Evolutionary conservation across 2,797 vertebrate species (phyloP), one percentile per base, ranked within the genome.

Genomic region (Parauchenoglanis ngamensis): DNA sequence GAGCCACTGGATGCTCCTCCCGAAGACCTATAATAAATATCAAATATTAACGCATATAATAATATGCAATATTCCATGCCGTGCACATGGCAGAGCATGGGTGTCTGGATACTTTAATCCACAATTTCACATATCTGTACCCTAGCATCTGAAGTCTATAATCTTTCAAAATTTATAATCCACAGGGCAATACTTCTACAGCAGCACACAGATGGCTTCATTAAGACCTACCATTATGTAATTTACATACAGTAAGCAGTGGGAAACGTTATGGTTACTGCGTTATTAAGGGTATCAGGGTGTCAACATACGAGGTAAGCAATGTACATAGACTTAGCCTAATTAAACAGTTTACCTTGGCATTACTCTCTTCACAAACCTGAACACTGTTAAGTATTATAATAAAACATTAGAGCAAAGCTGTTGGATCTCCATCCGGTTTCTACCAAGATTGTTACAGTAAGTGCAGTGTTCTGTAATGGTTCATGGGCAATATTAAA

Each of bases 361-460:
- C 11, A 76, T 77, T 76, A 83, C 3, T 40, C 40, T 83, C 31
- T 83, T 83, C 28, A 56, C 40, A 65, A 46, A n/a, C 21, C 49
- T 40, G 8, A 31, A 68, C 28, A 70, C 28, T 40, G 17, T 67
- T 49, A 68, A 67, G n/a, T 67, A 65, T 57, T 82, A 65, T 25
- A 87, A 46, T 11, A 61, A 82, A 54, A 70, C 52, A 73, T 40
- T 4, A 40, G 25, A 78, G 15, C 61, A 68, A 7, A 13, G 7
- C 17, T 40, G 56, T 6, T 81, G 49, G 19, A 25, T 57, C 2
- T n/a, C 28, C 11, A 67, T 19, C 10, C 35, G 44, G 0, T 54
- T 54, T 56, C 17, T 54, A 23, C 25, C 12, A 46, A 23, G 61
- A 28, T 6, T 61, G 19, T 54, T 67, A 61, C 44, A 52, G 78